Evolutionary conservation across 92 coral and sea anemone species (phyloP).

Genomic region (Phenganax subtilis): DNA sequence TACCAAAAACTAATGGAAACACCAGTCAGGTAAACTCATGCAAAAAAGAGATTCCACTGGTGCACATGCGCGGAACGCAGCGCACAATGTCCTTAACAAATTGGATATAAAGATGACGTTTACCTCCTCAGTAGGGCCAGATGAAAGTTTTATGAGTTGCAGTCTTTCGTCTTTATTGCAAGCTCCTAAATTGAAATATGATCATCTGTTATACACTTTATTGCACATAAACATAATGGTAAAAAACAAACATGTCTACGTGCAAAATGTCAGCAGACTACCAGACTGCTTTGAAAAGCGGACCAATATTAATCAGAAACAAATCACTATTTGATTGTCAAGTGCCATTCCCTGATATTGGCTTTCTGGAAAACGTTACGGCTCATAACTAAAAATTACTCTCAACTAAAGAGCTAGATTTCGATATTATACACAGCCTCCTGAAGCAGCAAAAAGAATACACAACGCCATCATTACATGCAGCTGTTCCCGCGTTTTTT

Average conservation of each 20-base stretch:
- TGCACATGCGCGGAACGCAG: too few relatives aligned
- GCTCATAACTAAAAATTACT: background rate
- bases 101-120: background rate
- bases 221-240: background rate
- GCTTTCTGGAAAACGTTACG: background rate
- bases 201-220: background rate
- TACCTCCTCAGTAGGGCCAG: slow-evolving; percentile 26
- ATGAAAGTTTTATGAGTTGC: background rate
- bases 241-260: background rate
- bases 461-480: too few relatives aligned
- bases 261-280: too few relatives aligned
- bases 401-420: background rate
- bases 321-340: background rate
- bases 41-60: too few relatives aligned
- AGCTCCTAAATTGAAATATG: background rate
- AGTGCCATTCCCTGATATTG: background rate
- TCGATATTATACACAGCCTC: background rate
- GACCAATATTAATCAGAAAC: background rate
- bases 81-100: background rate
- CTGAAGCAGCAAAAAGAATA: too few relatives aligned
- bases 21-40: background rate
- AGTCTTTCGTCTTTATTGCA: background rate
- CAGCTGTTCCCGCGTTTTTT: too few relatives aligned
- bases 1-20: background rate
- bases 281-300: background rate